Conservation (phyloP, 2,113 vertebrate species). For the Tonatia bakeri region DNA sequence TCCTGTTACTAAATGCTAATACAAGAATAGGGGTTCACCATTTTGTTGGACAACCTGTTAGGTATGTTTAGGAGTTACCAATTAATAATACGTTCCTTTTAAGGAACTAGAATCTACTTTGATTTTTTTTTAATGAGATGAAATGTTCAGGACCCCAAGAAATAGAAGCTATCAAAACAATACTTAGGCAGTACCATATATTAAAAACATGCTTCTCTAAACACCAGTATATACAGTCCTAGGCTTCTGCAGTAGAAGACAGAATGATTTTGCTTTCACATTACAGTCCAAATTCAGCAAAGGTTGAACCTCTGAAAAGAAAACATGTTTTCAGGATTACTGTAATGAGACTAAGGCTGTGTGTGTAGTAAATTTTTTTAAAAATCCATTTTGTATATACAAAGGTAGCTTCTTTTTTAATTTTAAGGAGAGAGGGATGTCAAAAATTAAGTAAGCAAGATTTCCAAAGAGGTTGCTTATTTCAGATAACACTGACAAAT, state of each 20-base stretch:
- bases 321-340: background rate
- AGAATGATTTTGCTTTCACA: background rate
- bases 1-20: background rate
- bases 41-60: background rate
- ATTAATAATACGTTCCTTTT: background rate
- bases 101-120: background rate
- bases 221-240: background rate
- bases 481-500: background rate
- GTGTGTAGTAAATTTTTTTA: background rate
- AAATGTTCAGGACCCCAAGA: background rate
- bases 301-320: background rate
- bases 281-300: background rate
- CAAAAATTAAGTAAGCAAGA: background rate
- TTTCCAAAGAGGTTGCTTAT: background rate
- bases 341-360: background rate
- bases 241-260: background rate
- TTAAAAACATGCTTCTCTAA: background rate
- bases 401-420: background rate
- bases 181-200: background rate
- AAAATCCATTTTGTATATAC: background rate
- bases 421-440: background rate
- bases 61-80: background rate
- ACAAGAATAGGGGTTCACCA: background rate
- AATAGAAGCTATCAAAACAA: background rate
- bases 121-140: background rate